Percentiles rank a stretch among this genome's conserved stretches.
Conservation (phyloP, 2,888 invertebrate genomes). For the Athalia cordata region DNA sequence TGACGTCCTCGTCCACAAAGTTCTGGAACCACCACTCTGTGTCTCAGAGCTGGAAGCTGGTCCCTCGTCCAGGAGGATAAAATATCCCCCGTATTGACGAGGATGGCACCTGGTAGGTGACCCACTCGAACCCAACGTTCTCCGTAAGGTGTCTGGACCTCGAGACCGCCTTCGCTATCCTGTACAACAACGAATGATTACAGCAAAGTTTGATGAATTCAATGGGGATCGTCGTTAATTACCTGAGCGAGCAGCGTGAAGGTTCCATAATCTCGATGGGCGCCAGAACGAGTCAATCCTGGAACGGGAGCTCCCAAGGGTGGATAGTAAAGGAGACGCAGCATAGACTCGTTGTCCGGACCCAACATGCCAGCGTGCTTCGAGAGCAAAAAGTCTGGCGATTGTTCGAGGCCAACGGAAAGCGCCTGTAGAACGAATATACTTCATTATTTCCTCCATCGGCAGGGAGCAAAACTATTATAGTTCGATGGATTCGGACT, state of each 20-base stretch:
- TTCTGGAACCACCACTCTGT: slow-evolving; percentile 84
- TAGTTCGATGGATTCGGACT: no score
- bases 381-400: slow-evolving; percentile 78
- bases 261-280: slow-evolving; percentile 85
- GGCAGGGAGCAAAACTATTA: no score
- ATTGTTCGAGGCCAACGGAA: slow-evolving; percentile 75
- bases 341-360: slow-evolving; percentile 79
- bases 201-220: not conserved
- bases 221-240: slow-evolving; percentile 20
- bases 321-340: slow-evolving; percentile 84
- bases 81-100: slow-evolving; percentile 85
- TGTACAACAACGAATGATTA: slow-evolving; percentile 64
- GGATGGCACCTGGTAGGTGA: slow-evolving; percentile 84
- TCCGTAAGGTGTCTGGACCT: slow-evolving; percentile 80
- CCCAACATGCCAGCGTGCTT: slow-evolving; percentile 82
- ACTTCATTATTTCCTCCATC: not conserved
- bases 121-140: slow-evolving; percentile 85
- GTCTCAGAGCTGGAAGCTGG: slow-evolving; percentile 81
- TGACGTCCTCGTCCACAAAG: slow-evolving; percentile 82
- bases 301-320: slow-evolving; percentile 73
- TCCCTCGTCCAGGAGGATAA: slow-evolving; percentile 85
- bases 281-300: slow-evolving; percentile 80
- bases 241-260: slow-evolving; percentile 82
- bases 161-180: slow-evolving; percentile 85
- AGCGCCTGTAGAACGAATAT: slow-evolving; percentile 62